Conservation (phyloP, 2,888 invertebrate genomes). For the Venusia cambrica region DNA sequence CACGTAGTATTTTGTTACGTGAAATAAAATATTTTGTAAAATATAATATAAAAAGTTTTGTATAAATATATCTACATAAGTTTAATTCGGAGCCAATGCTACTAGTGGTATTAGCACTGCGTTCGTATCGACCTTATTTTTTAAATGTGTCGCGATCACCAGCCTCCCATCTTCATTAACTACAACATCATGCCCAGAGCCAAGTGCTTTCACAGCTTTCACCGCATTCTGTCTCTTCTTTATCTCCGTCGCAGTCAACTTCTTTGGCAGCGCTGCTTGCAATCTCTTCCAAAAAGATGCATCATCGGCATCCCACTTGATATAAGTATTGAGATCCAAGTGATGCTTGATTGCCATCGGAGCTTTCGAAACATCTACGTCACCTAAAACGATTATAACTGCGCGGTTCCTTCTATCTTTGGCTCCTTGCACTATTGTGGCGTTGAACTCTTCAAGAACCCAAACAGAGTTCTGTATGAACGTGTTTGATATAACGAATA, state of each 20-base stretch:
- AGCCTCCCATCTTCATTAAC: conserved; percentile 11
- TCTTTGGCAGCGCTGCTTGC: conserved; percentile 83
- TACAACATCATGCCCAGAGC: conserved; percentile 2
- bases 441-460: conserved; percentile 84
- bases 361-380: conserved; percentile 60
- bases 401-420: conserved; percentile 83
- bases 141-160: conserved; percentile 4
- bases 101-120: no score
- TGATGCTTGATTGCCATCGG: conserved; percentile 80
- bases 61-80: no score
- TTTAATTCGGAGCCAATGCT: no score
- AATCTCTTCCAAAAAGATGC: conserved; percentile 91
- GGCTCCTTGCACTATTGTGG: conserved; percentile 64
- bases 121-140: no score
- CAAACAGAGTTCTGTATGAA: conserved; percentile 66
- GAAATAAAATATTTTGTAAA: no score
- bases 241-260: conserved; percentile 5
- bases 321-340: conserved; percentile 88
- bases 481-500: conserved; percentile 35
- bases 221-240: neutral
- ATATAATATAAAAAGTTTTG: no score
- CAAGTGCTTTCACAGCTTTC: conserved; percentile 1
- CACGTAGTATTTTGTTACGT: no score
- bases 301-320: conserved; percentile 89
- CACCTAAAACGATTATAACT: conserved; percentile 85